Evolutionary conservation across 2,888 invertebrate genomes (phyloP).

Genomic region (Dryobotodes eremita): DNA sequence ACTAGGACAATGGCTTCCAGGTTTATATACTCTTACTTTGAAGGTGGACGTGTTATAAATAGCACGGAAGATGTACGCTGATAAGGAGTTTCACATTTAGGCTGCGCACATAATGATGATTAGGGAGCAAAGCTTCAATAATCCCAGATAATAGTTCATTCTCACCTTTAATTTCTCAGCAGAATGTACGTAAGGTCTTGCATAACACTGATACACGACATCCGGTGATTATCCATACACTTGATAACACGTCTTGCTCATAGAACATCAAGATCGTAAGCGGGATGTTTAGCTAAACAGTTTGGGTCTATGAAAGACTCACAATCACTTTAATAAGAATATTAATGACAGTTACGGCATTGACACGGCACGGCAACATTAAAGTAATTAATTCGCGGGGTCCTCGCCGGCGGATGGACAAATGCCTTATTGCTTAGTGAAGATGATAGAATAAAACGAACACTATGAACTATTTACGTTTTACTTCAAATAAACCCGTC

Average conservation of each 20-base stretch:
- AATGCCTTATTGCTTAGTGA: background rate
- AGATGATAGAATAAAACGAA: background rate
- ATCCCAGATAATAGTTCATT: background rate
- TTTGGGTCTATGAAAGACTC: background rate
- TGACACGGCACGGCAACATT: background rate
- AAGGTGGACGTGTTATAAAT: background rate
- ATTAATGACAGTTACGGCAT: background rate
- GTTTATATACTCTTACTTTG: background rate
- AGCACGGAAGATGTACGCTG: background rate
- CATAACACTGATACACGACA: constrained; percentile 10
- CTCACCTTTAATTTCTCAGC: constrained; percentile 27
- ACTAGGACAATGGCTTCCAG: background rate
- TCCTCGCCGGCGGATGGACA: background rate
- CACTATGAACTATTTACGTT: background rate
- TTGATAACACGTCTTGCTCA: background rate
- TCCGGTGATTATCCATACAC: background rate
- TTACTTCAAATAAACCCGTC: background rate
- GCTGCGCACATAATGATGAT: no score
- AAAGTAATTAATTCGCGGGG: background rate
- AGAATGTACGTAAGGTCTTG: background rate
- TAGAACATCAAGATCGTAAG: constrained; percentile 2
- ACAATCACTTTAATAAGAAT: background rate
- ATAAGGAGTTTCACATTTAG: background rate
- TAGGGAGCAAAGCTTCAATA: background rate
- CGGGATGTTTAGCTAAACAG: background rate